phyloP scores from a whole-genome alignment of 1,140 invertebrate genomes.

The Drosophila takahashii region DNA sequence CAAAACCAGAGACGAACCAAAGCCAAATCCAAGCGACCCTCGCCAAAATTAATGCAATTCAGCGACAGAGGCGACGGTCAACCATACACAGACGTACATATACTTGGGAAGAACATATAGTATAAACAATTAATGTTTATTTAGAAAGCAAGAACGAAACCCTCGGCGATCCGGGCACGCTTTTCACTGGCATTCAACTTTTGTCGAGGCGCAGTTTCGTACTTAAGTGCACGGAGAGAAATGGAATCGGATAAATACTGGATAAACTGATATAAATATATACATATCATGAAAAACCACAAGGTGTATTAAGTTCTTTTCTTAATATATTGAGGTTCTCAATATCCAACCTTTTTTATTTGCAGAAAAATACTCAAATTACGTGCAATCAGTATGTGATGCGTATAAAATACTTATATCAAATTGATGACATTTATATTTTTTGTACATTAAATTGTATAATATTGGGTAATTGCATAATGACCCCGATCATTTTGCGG shows the following conservation, averaged over 20 bases:
- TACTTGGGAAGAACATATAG: slow-evolving; percentile 36
- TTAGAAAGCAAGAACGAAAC: slow-evolving; percentile 65
- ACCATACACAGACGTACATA: slow-evolving; percentile 30
- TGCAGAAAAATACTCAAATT: slow-evolving; percentile 5
- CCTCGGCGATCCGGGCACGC: slow-evolving; percentile 46
- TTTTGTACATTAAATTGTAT: slow-evolving; percentile 30
- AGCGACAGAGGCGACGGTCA: slow-evolving; percentile 54
- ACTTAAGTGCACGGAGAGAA: slow-evolving; percentile 11
- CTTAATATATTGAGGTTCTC: no score
- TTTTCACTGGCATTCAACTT: slow-evolving; percentile 72
- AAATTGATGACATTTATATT: slow-evolving; percentile 6
- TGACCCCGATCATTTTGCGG: slow-evolving; percentile 19
- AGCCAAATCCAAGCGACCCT: slow-evolving; percentile 58
- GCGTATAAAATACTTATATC: not conserved
- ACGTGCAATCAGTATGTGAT: slow-evolving; percentile 2
- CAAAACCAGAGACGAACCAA: slow-evolving; percentile 27
- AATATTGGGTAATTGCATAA: slow-evolving; percentile 19
- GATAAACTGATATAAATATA: not conserved
- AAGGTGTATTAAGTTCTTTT: not conserved
- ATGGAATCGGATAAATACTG: not conserved
- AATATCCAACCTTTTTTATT: not conserved
- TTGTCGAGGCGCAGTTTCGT: slow-evolving; percentile 62
- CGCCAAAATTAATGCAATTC: slow-evolving; percentile 76
- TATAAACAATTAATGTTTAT: slow-evolving; percentile 81
- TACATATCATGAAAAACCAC: not conserved